Evolutionary conservation across 1,140 invertebrate species (phyloP).

Genomic region (Acromyrmex charruanus): DNA sequence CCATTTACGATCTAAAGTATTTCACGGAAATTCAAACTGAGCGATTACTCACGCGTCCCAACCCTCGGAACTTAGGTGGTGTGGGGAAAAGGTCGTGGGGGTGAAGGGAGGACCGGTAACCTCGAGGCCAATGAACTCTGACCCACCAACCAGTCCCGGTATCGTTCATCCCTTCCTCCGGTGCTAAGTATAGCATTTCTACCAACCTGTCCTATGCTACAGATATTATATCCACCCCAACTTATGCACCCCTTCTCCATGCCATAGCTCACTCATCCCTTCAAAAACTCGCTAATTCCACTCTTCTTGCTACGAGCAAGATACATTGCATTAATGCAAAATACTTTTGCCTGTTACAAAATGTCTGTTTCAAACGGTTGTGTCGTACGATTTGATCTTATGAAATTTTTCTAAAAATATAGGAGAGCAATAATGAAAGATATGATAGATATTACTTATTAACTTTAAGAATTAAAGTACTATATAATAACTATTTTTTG

Average conservation of each 20-base stretch:
- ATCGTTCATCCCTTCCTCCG: constrained; percentile 64
- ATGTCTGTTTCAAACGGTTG: neutral
- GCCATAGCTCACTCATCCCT: neutral
- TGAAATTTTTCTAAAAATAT: neutral
- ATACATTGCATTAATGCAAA: constrained; percentile 35
- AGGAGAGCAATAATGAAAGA: neutral
- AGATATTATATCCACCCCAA: constrained; percentile 73
- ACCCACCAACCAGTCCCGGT: constrained; percentile 80
- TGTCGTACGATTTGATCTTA: constrained; percentile 2
- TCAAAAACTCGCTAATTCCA: constrained; percentile 66
- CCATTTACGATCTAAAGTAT: constrained; percentile 53
- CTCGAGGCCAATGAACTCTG: constrained; percentile 82
- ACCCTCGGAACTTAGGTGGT: constrained; percentile 67
- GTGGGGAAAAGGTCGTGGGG: constrained; percentile 52
- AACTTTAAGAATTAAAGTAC: neutral
- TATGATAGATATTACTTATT: constrained; percentile 4
- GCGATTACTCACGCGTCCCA: constrained; percentile 70
- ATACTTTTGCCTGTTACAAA: neutral
- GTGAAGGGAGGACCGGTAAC: constrained; percentile 60
- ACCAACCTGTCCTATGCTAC: constrained; percentile 77
- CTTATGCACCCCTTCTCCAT: constrained; percentile 42
- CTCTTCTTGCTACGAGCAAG: constrained; percentile 1
- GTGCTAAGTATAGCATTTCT: constrained; percentile 78
- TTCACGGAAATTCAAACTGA: constrained; percentile 73
- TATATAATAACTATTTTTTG: neutral